Evolutionary conservation across 2,113 vertebrate genomes (phyloP).

Genomic region (Tenebrosternarchus preto): DNA sequence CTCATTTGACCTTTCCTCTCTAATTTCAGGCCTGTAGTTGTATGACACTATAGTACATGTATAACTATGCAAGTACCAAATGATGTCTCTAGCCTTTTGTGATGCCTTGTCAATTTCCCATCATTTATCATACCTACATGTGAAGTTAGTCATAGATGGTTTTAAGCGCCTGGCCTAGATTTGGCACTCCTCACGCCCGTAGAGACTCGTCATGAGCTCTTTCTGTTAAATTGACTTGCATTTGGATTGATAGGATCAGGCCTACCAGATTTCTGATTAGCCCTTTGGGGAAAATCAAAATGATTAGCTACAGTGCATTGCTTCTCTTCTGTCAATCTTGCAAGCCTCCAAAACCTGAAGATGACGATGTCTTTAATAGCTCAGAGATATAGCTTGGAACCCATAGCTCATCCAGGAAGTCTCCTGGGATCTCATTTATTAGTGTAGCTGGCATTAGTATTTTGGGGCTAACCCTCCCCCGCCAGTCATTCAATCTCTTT

Average conservation of each 20-base stretch:
- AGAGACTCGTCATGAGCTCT: conserved; percentile 34
- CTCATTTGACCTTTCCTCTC: conserved; percentile 31
- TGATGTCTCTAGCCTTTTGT: background rate
- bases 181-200: conserved; percentile 49
- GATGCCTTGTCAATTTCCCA: background rate
- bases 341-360: conserved; percentile 70
- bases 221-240: conserved; percentile 52
- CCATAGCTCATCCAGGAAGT: conserved; percentile 61
- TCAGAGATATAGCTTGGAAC: conserved; percentile 62
- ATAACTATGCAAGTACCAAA: background rate
- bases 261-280: conserved; percentile 50
- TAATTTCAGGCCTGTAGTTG: background rate
- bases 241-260: conserved; percentile 63
- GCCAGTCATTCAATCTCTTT: conserved; percentile 55
- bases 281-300: conserved; percentile 69
- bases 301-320: conserved; percentile 76
- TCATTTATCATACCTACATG: conserved; percentile 6
- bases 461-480: conserved; percentile 60
- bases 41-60: background rate
- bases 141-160: conserved; percentile 18
- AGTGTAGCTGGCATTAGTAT: conserved; percentile 44
- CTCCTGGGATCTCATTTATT: conserved; percentile 61
- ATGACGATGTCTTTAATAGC: conserved; percentile 70
- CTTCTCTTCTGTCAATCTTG: conserved; percentile 63
- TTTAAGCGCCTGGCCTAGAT: conserved; percentile 47